Base-by-base conservation (phyloP, 2,113 vertebrate genomes). In the Amazona guildingii region DNA sequence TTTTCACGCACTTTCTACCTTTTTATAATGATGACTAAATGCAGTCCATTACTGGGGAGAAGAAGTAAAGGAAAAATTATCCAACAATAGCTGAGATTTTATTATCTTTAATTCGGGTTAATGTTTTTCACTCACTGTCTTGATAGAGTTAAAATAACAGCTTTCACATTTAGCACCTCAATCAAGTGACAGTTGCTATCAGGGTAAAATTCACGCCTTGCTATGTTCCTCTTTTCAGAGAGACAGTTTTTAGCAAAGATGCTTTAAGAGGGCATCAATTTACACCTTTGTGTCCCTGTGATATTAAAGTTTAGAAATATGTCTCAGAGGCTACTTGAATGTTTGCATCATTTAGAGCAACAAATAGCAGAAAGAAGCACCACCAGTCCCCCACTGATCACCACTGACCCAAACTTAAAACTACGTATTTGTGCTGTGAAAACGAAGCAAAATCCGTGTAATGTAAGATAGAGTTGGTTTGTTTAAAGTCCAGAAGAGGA, bases 81-180 rank as follows among this genome's bases (percentile, higher is more conserved):
- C 33, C 39, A 55, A 18, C 6, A 46, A 11, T 61, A 88, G 29
- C 46, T n/a, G 39, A 51, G 29, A 14, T 54, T 88, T 94, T 78
- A 93, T 91, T 81, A 57, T 62, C 76, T 48, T 72, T 64, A 86
- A 72, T 84, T 74, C 0, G 0, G 44, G 33, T 72, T 77, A 73
- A 83, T 83, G 72, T 79, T 92, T 94, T 79, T 59, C 57, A 81
- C 9, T 78, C 73, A 31, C 16, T 39, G 39, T 28, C 83, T 78
- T 37, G 3, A 78, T 90, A 35, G 18, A 49, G 21, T 81, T 93
- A 68, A 86, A 88, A 78, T 67, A 79, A 90, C 80, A 88, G 88
- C 83, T 93, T 96, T 93, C 76, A 57, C 67, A 31, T 86, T 94
- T 94, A 94, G 37, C 88, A 82, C 90, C 66, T 95, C 43, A 69